phyloP scores from a whole-genome alignment of 2,888 invertebrate genomes.

The Aleiodes leptofemur region DNA sequence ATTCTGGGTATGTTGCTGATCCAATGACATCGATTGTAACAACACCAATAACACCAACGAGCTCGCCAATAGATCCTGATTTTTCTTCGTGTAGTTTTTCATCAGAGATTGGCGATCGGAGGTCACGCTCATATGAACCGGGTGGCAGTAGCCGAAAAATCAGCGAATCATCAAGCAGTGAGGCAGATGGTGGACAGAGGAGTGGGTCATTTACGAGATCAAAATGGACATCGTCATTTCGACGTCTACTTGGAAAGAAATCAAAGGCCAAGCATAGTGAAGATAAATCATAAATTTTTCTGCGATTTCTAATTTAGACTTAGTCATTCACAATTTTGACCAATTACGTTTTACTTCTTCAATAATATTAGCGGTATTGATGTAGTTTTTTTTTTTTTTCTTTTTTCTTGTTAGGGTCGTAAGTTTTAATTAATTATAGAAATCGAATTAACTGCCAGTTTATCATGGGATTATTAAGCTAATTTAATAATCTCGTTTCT shows the following conservation, averaged over 20 bases:
- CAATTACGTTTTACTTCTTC: constrained; percentile 14
- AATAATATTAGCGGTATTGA: constrained; percentile 4
- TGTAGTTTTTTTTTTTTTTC: constrained; percentile 1
- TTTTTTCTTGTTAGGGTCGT: background rate
- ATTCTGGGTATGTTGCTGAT: constrained; percentile 67
- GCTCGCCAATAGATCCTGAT: constrained; percentile 45
- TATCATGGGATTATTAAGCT: background rate
- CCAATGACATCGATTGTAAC: constrained; percentile 36
- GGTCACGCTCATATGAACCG: constrained; percentile 70
- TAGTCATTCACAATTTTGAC: background rate
- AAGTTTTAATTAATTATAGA: constrained; percentile 8
- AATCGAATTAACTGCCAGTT: constrained; percentile 29
- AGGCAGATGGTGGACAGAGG: constrained; percentile 48
- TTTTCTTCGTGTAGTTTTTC: constrained; percentile 66
- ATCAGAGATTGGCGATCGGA: constrained; percentile 72
- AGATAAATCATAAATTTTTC: constrained; percentile 18
- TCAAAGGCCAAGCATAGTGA: constrained; percentile 62
- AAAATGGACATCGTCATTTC: constrained; percentile 80
- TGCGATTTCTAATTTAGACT: background rate
- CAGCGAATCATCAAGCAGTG: constrained; percentile 67
- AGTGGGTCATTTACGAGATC: constrained; percentile 76
- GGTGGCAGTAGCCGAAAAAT: constrained; percentile 66
- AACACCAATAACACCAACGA: constrained; percentile 43
- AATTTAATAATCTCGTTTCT: constrained; percentile 7
- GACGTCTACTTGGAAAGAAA: constrained; percentile 75